Evolutionary conservation across 2,797 vertebrate species (phyloP).

Genomic region (Paguma larvata): DNA sequence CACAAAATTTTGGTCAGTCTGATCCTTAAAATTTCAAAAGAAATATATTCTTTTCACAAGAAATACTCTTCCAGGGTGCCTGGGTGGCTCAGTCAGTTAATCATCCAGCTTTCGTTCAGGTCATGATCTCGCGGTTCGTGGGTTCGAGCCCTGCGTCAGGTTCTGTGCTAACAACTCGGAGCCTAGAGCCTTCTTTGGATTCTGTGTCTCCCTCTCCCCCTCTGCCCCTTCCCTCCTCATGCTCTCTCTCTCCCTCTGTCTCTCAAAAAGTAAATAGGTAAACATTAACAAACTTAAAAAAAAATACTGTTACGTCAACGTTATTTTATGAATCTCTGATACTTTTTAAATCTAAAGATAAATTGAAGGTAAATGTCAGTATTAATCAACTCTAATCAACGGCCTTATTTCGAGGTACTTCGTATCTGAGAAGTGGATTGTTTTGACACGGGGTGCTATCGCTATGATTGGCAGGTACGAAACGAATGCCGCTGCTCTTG

Average conservation of each 20-base stretch:
- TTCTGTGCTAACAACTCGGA: no score
- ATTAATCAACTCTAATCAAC: conserved; percentile 32
- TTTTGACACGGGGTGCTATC: not conserved
- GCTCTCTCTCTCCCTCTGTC: no score
- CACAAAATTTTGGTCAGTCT: not conserved
- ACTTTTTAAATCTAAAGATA: conserved; percentile 57
- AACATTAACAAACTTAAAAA: not conserved
- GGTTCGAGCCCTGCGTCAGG: no score
- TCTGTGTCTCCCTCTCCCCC: no score
- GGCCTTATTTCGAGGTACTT: conserved; percentile 14
- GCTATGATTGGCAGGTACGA: not conserved
- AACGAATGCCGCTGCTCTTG: not conserved
- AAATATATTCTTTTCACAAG: not conserved
- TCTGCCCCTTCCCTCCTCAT: no score
- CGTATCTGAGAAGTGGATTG: not conserved
- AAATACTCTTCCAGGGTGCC: conserved; percentile 58
- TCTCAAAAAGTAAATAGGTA: no score
- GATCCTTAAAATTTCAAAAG: not conserved
- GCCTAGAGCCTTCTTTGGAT: no score
- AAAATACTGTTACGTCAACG: conserved; percentile 76
- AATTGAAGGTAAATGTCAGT: conserved; percentile 14
- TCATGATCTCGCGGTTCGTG: no score
- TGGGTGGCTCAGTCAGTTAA: no score
- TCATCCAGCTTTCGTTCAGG: no score
- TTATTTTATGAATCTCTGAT: conserved; percentile 50